These are phyloP conservation scores for Spinus pinus DNA, from an alignment of 2,797 vertebrate genomes.

Conservation along the genomic window DNA sequence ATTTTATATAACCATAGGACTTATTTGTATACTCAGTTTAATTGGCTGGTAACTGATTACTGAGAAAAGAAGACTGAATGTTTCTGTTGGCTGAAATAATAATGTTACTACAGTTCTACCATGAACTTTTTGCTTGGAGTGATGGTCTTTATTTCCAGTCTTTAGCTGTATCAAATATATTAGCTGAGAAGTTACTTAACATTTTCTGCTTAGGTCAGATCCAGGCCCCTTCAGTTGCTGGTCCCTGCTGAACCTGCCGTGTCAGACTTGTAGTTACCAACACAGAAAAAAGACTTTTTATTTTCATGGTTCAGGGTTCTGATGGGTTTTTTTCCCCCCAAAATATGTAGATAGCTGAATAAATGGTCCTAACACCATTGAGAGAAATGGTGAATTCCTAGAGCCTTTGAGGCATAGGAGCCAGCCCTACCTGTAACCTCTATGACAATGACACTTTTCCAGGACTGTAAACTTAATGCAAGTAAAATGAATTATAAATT, in stretches of 20 bases:
- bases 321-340: accelerated
- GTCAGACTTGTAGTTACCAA: neutral
- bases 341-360: neutral
- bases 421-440: neutral
- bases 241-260: neutral
- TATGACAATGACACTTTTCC: neutral
- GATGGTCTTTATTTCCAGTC: conserved; percentile 54
- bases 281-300: neutral
- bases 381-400: neutral
- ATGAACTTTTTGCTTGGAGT: conserved; percentile 74
- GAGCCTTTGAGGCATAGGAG: neutral
- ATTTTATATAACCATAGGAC: neutral
- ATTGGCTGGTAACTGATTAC: conserved; percentile 56
- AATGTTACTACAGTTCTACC: neutral
- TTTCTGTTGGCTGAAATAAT: conserved; percentile 38
- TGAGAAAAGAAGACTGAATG: conserved; percentile 40
- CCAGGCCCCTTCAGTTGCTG: neutral
- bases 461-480: neutral
- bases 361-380: neutral
- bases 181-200: neutral
- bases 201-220: neutral
- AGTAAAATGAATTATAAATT: neutral
- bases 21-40: neutral
- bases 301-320: neutral
- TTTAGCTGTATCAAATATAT: neutral